Evolutionary conservation across 1,140 invertebrate genomes (phyloP).

Genomic region (Amyelois transitella): DNA sequence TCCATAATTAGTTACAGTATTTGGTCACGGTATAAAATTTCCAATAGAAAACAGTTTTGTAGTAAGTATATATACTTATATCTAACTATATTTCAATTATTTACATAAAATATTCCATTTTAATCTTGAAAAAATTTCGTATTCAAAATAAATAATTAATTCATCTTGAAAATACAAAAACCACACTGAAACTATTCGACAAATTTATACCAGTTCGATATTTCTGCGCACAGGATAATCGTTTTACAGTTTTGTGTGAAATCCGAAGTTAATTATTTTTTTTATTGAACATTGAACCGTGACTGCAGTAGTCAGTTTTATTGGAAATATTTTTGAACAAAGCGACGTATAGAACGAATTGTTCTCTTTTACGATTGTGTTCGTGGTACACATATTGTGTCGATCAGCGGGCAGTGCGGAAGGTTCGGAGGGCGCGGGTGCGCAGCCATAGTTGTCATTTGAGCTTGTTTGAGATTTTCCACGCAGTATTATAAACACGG

Average conservation of each 20-base stretch:
- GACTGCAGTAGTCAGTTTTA: not conserved
- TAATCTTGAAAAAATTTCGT: no score
- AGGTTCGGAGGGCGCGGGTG: slow-evolving; percentile 19
- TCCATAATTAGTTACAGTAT: not conserved
- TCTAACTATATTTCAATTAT: not conserved
- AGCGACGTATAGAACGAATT: slow-evolving; percentile 17
- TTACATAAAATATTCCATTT: no score
- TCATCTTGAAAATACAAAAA: no score
- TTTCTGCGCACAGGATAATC: no score
- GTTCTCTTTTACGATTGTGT: slow-evolving; percentile 6
- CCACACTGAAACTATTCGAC: no score
- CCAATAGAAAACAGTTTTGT: not conserved
- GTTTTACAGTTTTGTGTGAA: no score
- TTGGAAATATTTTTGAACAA: not conserved
- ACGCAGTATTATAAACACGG: slow-evolving; percentile 27
- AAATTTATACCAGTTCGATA: no score
- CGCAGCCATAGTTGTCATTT: slow-evolving; percentile 34
- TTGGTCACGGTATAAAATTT: not conserved
- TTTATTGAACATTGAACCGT: not conserved
- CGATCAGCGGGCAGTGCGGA: slow-evolving; percentile 17
- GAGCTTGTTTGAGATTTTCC: slow-evolving; percentile 35
- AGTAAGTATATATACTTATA: not conserved
- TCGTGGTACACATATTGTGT: slow-evolving; percentile 13
- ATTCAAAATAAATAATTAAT: no score
- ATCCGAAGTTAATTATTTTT: not conserved